Evolutionary conservation across 2,797 vertebrate genomes (phyloP).

Genomic region (Furcifer pardalis): DNA sequence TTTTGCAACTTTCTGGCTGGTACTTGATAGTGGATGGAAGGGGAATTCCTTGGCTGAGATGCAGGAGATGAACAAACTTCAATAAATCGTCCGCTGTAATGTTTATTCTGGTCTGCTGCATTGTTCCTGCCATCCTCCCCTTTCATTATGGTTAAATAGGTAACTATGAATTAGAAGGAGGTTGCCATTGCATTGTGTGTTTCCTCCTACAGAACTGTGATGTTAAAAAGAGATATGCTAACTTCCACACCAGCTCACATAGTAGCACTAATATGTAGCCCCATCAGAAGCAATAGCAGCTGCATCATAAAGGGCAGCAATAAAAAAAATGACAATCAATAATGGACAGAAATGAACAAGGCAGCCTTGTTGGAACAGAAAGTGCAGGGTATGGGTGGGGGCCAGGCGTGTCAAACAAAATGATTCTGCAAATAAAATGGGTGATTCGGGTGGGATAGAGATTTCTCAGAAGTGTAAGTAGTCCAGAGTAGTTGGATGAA

Average conservation of each 20-base stretch:
- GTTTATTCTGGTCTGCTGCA: conserved; percentile 27
- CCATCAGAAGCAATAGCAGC: not conserved
- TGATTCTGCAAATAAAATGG: not conserved
- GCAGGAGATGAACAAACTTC: conserved; percentile 30
- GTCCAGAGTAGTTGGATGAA: not conserved
- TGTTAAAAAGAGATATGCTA: not conserved
- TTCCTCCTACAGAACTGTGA: not conserved
- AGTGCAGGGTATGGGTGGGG: not conserved
- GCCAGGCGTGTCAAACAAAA: conserved; percentile 20
- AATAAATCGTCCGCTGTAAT: not conserved
- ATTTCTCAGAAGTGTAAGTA: conserved; percentile 11
- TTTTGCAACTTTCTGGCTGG: conserved; percentile 23
- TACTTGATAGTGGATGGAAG: conserved; percentile 16
- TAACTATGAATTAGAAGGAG: not conserved
- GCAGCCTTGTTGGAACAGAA: conserved; percentile 34
- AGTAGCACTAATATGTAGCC: not conserved
- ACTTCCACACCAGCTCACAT: not conserved
- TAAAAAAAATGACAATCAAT: not conserved
- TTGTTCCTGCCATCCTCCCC: conserved; percentile 9
- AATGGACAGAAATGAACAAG: conserved; percentile 28
- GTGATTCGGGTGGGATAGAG: accelerated
- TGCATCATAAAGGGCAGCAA: conserved; percentile 13
- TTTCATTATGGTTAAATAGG: not conserved
- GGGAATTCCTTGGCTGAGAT: not conserved
- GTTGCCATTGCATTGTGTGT: not conserved